These are phyloP conservation scores for Tachycineta bicolor DNA, from an alignment of 2,113 vertebrate genomes.

Conservation along the genomic window DNA sequence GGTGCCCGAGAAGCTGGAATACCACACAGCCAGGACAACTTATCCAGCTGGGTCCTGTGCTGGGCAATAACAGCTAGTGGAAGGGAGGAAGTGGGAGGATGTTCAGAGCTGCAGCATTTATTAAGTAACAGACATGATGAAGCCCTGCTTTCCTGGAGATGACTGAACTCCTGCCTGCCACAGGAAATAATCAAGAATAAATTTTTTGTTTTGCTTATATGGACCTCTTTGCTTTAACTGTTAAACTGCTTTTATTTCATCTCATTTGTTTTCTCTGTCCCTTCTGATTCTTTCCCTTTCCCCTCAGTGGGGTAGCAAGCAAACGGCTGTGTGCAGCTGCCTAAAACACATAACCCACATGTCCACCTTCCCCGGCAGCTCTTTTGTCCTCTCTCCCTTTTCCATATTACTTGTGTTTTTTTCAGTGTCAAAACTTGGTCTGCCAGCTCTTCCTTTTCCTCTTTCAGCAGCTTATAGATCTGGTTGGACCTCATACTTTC, in stretches of 20 bases:
- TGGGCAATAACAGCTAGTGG: background rate
- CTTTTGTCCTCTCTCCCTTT: background rate
- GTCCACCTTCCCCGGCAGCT: background rate
- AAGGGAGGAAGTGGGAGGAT: background rate
- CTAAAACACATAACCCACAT: background rate
- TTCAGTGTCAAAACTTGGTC: constrained; percentile 94
- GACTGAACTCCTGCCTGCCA: background rate
- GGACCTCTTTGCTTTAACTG: background rate
- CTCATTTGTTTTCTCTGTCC: background rate
- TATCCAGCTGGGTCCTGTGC: background rate
- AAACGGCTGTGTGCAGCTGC: background rate
- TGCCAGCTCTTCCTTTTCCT: constrained; percentile 95
- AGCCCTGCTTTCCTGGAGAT: background rate
- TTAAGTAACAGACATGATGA: rapidly evolving
- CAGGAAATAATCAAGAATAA: background rate
- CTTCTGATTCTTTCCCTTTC: background rate
- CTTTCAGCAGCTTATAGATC: constrained; percentile 96
- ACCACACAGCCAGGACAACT: background rate
- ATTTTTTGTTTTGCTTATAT: background rate
- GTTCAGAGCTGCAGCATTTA: rapidly evolving
- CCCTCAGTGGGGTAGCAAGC: rapidly evolving
- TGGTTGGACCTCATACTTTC: constrained; percentile 98
- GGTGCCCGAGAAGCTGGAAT: background rate
- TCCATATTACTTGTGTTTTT: constrained; percentile 86
- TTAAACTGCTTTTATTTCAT: background rate